Percentiles rank a stretch among this genome's conserved stretches.
Evolutionary conservation across 2,888 invertebrate genomes (phyloP).

Genomic region (Chrysodeixis includens): DNA sequence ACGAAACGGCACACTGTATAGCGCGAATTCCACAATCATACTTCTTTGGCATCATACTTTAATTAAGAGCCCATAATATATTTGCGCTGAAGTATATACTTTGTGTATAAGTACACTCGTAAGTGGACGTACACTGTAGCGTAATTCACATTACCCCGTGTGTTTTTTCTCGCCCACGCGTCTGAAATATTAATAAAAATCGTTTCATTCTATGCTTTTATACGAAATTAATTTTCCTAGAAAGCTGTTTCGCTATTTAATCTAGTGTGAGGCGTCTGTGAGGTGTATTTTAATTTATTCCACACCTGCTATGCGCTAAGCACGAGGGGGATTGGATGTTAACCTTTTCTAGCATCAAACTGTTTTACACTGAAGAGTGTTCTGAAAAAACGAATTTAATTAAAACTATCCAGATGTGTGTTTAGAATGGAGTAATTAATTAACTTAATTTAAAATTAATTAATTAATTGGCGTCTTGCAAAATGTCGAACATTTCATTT

Average conservation of each 20-base stretch:
- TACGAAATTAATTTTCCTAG: constrained; percentile 18
- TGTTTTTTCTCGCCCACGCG: neutral
- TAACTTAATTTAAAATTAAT: no score
- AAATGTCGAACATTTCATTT: no score
- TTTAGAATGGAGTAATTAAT: no score
- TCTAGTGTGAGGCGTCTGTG: neutral
- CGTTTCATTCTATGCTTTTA: neutral
- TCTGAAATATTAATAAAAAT: neutral
- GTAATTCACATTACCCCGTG: neutral
- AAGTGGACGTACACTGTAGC: neutral
- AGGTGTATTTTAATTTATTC: constrained; percentile 17
- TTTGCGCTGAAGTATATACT: no score
- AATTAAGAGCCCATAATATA: no score
- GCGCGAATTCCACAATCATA: no score
- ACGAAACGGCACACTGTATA: no score
- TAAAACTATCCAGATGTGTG: constrained; percentile 10
- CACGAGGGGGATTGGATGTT: constrained; percentile 18
- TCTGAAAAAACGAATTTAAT: constrained; percentile 16
- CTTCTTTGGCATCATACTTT: no score
- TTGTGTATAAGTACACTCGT: no score
- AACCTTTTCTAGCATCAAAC: constrained; percentile 9
- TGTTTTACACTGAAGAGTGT: constrained; percentile 15
- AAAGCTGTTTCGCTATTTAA: constrained; percentile 3
- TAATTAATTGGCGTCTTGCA: no score
- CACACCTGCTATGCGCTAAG: constrained; percentile 6